Percentiles rank a stretch among this genome's conserved stretches.
These are phyloP conservation scores for Xyrichtys novacula DNA, from an alignment of 2,797 vertebrate genomes.

Conservation along the genomic window DNA sequence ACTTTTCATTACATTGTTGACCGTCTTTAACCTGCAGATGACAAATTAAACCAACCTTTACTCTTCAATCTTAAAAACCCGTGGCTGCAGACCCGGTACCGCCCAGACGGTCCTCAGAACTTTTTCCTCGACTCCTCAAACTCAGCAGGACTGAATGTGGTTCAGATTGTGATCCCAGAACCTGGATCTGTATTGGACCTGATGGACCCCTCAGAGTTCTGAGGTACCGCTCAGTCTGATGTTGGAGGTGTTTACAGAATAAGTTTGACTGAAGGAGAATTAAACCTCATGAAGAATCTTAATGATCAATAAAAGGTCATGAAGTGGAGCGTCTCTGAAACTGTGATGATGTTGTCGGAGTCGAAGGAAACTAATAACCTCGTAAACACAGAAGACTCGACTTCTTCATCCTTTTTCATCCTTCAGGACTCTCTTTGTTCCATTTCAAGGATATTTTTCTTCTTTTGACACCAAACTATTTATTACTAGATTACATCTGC, in stretches of 20 bases:
- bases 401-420: constrained; percentile 19
- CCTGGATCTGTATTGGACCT: too few species aligned
- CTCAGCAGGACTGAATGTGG: too few species aligned
- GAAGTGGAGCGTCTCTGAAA: constrained; percentile 14
- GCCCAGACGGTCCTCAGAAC: too few species aligned
- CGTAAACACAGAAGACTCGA: constrained; percentile 15
- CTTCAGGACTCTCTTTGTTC: neutral
- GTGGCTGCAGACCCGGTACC: too few species aligned
- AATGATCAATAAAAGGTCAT: constrained; percentile 36
- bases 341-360: constrained; percentile 21
- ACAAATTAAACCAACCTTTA: too few species aligned
- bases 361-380: constrained; percentile 14
- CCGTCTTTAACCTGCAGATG: too few species aligned
- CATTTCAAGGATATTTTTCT: neutral
- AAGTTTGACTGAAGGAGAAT: neutral
- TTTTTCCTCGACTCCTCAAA: too few species aligned
- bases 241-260: neutral
- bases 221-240: neutral
- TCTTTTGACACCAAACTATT: constrained; percentile 2
- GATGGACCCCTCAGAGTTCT: neutral
- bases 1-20: too few species aligned
- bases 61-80: too few species aligned
- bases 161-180: too few species aligned
- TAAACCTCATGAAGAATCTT: constrained; percentile 8
- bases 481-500: neutral